Evolutionary conservation across 2,113 vertebrate genomes (phyloP), one percentile per base, ranked within the genome.

Genomic region (Spheniscus mendiculus): DNA sequence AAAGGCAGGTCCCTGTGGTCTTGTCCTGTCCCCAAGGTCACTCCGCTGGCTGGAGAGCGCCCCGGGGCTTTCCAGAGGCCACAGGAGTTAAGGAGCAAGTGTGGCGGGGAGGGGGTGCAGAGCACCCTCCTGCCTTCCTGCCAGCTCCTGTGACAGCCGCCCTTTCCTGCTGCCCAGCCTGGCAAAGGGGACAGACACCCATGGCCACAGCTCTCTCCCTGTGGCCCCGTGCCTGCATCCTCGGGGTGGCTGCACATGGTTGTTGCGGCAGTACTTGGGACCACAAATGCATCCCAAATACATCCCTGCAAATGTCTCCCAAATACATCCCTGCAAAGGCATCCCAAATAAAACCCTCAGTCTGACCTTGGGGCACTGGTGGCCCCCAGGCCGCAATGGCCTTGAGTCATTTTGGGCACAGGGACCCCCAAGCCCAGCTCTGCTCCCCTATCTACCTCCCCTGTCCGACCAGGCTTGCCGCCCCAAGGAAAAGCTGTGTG

Each of bases 401-500:
- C 25, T 78, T 30, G 29, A 71, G 50, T 6, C 19, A 15, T 62
- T 70, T 63, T 50, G 70, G 30, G 19, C 56, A 38, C 0, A 1
- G 27, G 27, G 34, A 19, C 38, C n/a, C 44, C 17, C 19, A 21
- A 71, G 5, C 34, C 25, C 12, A 1, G 3, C 65, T 40, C 65
- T 50, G 42, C 55, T 83, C 49, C 20, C 13, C 32, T 56, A 20
- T 42, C 30, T 16, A 34, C 27, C 7, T 59, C 16, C 14, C 34
- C 47, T 47, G 84, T 40, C 49, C 1, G 0, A 11, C 20, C 3
- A 2, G n/a, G 16, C 23, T 83, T 11, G 1, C 32, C 1, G 3
- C 25, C 30, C n/a, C 1, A 3, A 15, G 63, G 50, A 38, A 32
- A 42, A 67, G 61, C n/a, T 22, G 8, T 20, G 29, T 23, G 23